phyloP scores from a whole-genome alignment of 2,888 invertebrate species.

The Drosophila anomelani region DNA sequence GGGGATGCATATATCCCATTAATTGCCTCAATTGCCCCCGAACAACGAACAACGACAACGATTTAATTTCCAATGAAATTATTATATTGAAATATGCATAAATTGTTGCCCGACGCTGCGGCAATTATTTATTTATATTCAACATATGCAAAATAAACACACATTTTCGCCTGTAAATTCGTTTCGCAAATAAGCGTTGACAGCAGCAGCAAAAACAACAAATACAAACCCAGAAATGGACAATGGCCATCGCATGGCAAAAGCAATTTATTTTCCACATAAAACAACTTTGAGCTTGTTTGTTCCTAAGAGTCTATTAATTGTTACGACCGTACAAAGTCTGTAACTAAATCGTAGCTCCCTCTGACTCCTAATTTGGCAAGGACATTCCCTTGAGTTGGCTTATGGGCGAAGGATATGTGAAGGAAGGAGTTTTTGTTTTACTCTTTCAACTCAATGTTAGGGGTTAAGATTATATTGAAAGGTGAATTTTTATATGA shows the following conservation, averaged over 20 bases:
- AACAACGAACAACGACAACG: slow-evolving; percentile 13
- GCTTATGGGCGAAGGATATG: not conserved
- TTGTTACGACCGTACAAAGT: slow-evolving; percentile 20
- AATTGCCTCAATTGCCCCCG: slow-evolving; percentile 22
- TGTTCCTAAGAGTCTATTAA: slow-evolving; percentile 37
- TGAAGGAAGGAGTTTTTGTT: not conserved
- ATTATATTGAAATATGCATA: slow-evolving; percentile 48
- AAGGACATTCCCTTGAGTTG: not conserved
- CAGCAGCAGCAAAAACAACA: slow-evolving; percentile 9
- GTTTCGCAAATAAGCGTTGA: slow-evolving; percentile 41
- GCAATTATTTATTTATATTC: slow-evolving; percentile 52
- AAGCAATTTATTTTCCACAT: slow-evolving; percentile 44
- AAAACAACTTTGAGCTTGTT: slow-evolving; percentile 33
- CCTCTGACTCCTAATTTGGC: slow-evolving; percentile 3
- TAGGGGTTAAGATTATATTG: no score
- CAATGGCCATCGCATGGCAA: slow-evolving; percentile 25
- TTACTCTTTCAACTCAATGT: not conserved
- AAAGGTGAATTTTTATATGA: no score
- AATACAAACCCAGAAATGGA: not conserved
- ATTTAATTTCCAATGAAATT: slow-evolving; percentile 52
- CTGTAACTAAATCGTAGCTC: slow-evolving; percentile 12
- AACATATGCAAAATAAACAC: slow-evolving; percentile 52
- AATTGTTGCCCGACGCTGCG: slow-evolving; percentile 30
- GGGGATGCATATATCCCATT: not conserved
- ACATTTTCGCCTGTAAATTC: slow-evolving; percentile 38